Evolutionary conservation across 1,140 invertebrate genomes (phyloP).

Genomic region (Lepidurus couesii): DNA sequence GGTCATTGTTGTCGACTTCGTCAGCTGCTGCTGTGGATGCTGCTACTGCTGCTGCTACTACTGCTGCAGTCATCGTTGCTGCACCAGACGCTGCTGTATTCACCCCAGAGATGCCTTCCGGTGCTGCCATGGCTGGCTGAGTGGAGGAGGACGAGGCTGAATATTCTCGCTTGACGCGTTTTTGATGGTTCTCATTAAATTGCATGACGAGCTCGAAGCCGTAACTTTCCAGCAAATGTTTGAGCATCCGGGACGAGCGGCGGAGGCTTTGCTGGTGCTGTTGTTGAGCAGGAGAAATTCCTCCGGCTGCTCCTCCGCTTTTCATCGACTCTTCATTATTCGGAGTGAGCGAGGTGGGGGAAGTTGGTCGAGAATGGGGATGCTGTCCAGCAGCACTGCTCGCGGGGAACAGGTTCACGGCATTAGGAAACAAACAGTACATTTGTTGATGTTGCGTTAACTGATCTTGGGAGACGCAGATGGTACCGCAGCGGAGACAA

Average conservation of each 20-base stretch:
- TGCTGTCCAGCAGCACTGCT: constrained; percentile 20
- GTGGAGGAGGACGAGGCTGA: constrained; percentile 45
- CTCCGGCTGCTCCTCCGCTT: not conserved
- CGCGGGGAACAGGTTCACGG: constrained; percentile 10
- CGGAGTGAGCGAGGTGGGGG: constrained; percentile 36
- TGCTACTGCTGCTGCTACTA: constrained; percentile 49
- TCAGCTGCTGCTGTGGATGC: constrained; percentile 50
- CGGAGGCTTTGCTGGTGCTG: constrained; percentile 26
- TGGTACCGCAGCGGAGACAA: constrained; percentile 69
- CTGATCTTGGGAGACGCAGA: constrained; percentile 72
- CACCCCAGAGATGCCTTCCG: constrained; percentile 45
- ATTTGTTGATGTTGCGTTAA: constrained; percentile 73
- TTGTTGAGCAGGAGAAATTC: not conserved
- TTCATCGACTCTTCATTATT: constrained; percentile 26
- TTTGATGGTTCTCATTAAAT: constrained; percentile 85
- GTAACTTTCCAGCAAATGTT: constrained; percentile 83
- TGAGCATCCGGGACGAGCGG: constrained; percentile 73
- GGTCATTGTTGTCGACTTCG: constrained; percentile 38
- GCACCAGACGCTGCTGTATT: constrained; percentile 39
- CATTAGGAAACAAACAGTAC: constrained; percentile 62
- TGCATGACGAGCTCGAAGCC: constrained; percentile 95
- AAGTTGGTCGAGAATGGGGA: constrained; percentile 35
- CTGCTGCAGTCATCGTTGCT: constrained; percentile 46
- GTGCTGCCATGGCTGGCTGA: constrained; percentile 36
- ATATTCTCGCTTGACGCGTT: constrained; percentile 47